These are phyloP conservation scores for Myodes glareolus DNA, from an alignment of 2,113 vertebrate genomes.

Conservation along the genomic window DNA sequence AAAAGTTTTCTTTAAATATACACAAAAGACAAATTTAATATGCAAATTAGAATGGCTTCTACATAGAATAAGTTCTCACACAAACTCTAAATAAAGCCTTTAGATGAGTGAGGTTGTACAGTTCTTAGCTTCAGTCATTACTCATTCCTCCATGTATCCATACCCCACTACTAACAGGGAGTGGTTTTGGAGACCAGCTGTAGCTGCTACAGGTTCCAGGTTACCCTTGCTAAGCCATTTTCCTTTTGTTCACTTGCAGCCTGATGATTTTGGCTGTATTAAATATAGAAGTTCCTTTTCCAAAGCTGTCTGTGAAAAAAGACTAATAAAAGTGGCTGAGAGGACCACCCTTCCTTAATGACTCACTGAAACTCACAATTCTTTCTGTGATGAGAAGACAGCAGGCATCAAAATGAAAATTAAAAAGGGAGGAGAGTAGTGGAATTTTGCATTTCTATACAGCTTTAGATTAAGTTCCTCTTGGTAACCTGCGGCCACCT, in stretches of 20 bases:
- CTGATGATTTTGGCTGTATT: neutral
- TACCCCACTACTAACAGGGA: too few relatives aligned
- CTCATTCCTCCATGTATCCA: too few relatives aligned
- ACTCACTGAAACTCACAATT: neutral
- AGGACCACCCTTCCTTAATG: neutral
- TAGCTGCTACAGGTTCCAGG: neutral
- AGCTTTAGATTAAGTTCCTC: neutral
- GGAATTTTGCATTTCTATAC: neutral
- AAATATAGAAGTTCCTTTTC: neutral
- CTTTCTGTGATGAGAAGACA: neutral
- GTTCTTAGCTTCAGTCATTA: neutral
- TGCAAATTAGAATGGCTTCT: conserved; percentile 1
- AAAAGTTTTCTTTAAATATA: neutral
- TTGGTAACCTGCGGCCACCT: neutral
- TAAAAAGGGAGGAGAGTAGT: neutral
- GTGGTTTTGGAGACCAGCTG: fast-evolving
- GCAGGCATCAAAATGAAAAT: neutral
- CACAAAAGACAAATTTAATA: neutral
- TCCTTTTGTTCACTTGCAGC: neutral
- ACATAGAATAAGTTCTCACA: neutral
- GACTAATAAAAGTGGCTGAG: neutral
- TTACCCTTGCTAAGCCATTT: neutral
- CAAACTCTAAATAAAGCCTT: neutral
- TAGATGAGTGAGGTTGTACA: neutral
- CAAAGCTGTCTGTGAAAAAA: neutral